phyloP scores from a whole-genome alignment of 92 coral and sea anemone species.

The Micromussa lordhowensis region DNA sequence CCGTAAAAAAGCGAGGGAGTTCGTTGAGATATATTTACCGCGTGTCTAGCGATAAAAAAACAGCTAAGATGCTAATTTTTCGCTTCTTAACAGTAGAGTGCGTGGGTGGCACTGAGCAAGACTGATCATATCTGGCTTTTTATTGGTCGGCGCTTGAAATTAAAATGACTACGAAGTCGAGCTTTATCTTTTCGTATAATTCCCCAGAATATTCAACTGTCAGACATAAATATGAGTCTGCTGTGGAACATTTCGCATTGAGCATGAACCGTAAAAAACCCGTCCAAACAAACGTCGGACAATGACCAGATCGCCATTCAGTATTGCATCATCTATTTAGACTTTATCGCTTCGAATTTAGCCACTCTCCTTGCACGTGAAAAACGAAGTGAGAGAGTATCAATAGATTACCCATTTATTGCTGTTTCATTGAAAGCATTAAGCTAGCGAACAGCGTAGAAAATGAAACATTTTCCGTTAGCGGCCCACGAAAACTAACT shows the following conservation, averaged over 20 bases:
- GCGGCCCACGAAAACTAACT: slow-evolving; percentile 30
- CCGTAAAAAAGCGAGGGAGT: slow-evolving; percentile 57
- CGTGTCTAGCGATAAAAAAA: slow-evolving; percentile 44
- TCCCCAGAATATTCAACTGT: slow-evolving; percentile 47
- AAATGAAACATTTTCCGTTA: slow-evolving; percentile 20
- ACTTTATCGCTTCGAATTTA: neutral
- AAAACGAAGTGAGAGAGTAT: neutral
- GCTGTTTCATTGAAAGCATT: slow-evolving; percentile 12
- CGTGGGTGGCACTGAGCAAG: slow-evolving; percentile 43
- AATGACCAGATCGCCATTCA: neutral
- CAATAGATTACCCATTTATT: neutral
- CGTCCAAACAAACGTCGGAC: neutral
- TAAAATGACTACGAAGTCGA: slow-evolving; percentile 42
- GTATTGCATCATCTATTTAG: slow-evolving; percentile 12
- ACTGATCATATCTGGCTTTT: slow-evolving; percentile 45
- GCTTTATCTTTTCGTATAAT: slow-evolving; percentile 48
- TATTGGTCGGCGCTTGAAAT: slow-evolving; percentile 43
- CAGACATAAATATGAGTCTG: slow-evolving; percentile 22
- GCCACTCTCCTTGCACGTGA: neutral
- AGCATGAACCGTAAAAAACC: neutral
- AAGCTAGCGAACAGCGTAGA: neutral
- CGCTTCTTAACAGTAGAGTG: slow-evolving; percentile 38
- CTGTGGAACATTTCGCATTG: neutral
- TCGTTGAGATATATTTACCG: slow-evolving; percentile 54
- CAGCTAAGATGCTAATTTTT: slow-evolving; percentile 63